Percentiles rank a stretch among this genome's conserved stretches.
Conservation (phyloP, 2,797 vertebrate species). For the Fistularia tabacaria region DNA sequence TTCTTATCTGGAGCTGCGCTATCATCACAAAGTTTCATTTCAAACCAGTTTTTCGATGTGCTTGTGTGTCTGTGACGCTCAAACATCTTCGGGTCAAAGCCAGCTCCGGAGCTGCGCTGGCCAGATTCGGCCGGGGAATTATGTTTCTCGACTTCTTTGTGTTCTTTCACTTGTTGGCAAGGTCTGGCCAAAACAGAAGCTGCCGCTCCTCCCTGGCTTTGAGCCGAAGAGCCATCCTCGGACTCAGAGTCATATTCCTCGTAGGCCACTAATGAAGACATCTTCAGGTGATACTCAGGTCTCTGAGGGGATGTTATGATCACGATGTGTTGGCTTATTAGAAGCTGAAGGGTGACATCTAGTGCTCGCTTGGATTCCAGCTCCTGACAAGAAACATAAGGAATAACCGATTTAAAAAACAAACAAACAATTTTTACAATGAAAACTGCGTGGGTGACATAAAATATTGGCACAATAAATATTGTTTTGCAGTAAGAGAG, state of each 20-base stretch:
- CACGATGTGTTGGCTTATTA: conserved; percentile 2
- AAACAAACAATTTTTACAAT: neutral
- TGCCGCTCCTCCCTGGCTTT: conserved; percentile 11
- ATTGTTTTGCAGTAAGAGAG: no score
- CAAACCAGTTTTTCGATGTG: conserved; percentile 1
- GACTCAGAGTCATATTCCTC: conserved; percentile 92
- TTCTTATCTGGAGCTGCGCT: neutral
- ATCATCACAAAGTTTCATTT: neutral
- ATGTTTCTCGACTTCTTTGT: conserved; percentile 7
- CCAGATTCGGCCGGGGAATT: neutral
- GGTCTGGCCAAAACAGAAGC: conserved; percentile 11
- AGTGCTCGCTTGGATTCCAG: conserved; percentile 27
- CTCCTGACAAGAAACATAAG: neutral
- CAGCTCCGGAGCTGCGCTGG: conserved; percentile 7
- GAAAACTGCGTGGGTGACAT: no score
- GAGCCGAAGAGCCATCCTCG: conserved; percentile 69
- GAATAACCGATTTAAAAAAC: neutral
- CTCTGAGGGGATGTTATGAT: conserved; percentile 9
- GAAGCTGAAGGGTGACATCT: conserved; percentile 45
- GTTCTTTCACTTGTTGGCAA: conserved; percentile 5
- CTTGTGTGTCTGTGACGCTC: conserved; percentile 10
- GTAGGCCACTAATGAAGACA: conserved; percentile 89
- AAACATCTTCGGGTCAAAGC: no score
- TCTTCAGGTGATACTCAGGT: conserved; percentile 44
- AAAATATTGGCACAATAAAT: no score